Evolutionary conservation across 1,140 invertebrate genomes (phyloP).

Genomic region (Luehdorfia chinensis): DNA sequence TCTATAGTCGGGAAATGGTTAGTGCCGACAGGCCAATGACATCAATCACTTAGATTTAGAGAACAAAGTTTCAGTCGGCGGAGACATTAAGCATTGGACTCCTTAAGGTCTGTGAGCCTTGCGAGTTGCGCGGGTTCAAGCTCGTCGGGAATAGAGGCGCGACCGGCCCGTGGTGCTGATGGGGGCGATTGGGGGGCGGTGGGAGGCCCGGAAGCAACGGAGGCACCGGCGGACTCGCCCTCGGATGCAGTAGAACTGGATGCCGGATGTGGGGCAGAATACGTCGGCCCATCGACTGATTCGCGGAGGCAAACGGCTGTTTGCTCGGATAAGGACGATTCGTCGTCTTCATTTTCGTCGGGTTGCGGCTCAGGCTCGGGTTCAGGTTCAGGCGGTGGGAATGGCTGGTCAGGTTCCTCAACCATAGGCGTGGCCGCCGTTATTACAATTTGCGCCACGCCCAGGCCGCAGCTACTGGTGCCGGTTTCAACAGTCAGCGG

Average conservation of each 20-base stretch:
- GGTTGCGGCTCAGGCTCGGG: constrained; percentile 63
- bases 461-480: constrained; percentile 76
- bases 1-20: neutral
- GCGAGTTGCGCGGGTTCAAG: constrained; percentile 90
- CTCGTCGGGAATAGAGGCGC: constrained; percentile 90
- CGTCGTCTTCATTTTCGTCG: constrained; percentile 57
- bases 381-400: constrained; percentile 77
- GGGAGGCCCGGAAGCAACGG: constrained; percentile 51
- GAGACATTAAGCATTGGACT: constrained; percentile 86
- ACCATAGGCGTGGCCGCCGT: constrained; percentile 92
- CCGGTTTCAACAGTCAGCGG: constrained; percentile 55
- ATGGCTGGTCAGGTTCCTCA: constrained; percentile 85
- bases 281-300: constrained; percentile 45
- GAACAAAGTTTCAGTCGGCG: constrained; percentile 15
- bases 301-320: constrained; percentile 58
- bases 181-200: constrained; percentile 75
- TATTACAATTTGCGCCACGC: constrained; percentile 91
- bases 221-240: constrained; percentile 54
- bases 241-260: constrained; percentile 61
- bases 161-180: constrained; percentile 83
- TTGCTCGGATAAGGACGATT: constrained; percentile 61
- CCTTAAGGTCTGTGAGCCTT: constrained; percentile 89
- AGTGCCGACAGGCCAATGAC: constrained; percentile 11
- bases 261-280: constrained; percentile 50
- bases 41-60: constrained; percentile 3